Percentiles rank a stretch among this genome's conserved stretches.
Evolutionary conservation across 2,113 vertebrate genomes (phyloP).

Genomic region (Ivindomyrus marchei): DNA sequence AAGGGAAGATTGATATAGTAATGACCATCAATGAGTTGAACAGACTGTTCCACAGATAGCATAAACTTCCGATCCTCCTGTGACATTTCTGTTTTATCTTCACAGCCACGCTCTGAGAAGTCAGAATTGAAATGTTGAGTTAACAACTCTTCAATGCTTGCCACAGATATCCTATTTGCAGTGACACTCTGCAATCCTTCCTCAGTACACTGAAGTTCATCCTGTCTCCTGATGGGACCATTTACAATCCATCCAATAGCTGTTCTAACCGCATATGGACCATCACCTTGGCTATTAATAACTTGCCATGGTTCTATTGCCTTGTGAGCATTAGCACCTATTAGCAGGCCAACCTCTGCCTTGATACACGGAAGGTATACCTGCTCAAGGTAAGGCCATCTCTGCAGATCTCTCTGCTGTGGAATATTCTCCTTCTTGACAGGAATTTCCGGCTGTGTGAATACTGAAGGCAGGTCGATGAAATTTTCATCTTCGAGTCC

Average conservation of each 20-base stretch:
- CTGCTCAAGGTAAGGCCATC: not conserved
- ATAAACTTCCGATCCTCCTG: not conserved
- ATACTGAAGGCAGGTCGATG: not conserved
- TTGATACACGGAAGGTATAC: not conserved
- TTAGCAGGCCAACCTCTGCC: not conserved
- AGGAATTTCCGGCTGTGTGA: not conserved
- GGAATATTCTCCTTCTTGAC: not conserved
- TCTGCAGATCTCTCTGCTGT: not conserved
- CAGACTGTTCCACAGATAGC: not conserved
- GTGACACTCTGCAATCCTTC: not conserved
- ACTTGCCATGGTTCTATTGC: no score
- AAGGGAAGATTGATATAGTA: no score
- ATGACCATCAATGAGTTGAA: not conserved
- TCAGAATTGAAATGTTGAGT: not conserved
- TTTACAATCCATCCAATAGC: not conserved
- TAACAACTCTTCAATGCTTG: not conserved
- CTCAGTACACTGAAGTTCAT: not conserved
- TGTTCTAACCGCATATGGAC: not conserved
- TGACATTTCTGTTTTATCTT: not conserved
- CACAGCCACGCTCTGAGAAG: not conserved
- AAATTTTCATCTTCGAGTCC: not conserved
- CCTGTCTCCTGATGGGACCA: not conserved
- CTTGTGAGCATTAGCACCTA: no score
- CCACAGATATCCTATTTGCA: not conserved
- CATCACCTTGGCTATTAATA: not conserved